Base-by-base conservation (phyloP, 92 coral and sea anemone genomes). In the Zoanthus gigantus region DNA sequence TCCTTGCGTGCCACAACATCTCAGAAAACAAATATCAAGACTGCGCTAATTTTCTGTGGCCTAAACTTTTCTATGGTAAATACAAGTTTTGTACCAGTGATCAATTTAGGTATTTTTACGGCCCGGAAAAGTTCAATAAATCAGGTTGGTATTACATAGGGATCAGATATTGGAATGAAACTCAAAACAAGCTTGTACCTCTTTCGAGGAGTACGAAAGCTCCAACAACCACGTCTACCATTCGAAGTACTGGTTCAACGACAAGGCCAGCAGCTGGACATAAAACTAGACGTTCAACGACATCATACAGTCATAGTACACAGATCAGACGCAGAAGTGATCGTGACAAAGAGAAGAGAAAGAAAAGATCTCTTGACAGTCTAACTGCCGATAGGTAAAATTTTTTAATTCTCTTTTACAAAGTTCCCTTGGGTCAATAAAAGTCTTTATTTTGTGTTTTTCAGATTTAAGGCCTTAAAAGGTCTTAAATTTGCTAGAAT, bases 151-250 rank as follows among this genome's bases (percentile, higher is more conserved):
- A 80, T 37, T 60, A 80, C 60, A 5, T 63, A 9, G 84, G 84
- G 14, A 68, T 80, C 10, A 65, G 84, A 46, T 80, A 80, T 28
- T 80, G 84, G 84, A 80, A 61, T 80, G 84, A 73, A 7, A 61
- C 84, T 61, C 84, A 80, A 9, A 9, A 11, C 15, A 80, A 80
- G 37, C 30, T 63, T 54, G 44, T 17, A 32, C 84, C 84, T 5
- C 84, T 80, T 7, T 60, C 84, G 4, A 80, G 73, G 14, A 80
- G 73, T 34, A 80, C 84, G 12, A 63, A 61, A 15, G 84, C 84
- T 18, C 84, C 84, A 30, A 61, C 73, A 16, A 79, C 84, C 32
- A 67, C 58, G 6, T 8, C 84, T 18, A 80, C 58, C 37, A 37
- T 52, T 34, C 56, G 1, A 17, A 44, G 32, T 2, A 42, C 54